Conservation (phyloP, 2,888 invertebrate genomes). For the Lycia hirtaria region DNA sequence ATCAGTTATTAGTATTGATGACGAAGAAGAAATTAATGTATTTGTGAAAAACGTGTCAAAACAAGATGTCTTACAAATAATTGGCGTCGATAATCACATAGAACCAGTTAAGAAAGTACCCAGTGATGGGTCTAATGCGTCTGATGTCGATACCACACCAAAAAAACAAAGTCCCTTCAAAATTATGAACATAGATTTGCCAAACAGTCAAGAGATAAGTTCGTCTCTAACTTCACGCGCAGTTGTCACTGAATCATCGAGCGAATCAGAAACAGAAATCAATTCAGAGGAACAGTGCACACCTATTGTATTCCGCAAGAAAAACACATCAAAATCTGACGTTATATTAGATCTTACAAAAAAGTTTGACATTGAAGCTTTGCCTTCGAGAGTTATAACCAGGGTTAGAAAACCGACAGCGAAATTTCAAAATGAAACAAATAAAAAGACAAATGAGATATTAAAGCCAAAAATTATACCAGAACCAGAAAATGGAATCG, state of each 20-base stretch:
- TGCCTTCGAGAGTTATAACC: constrained; percentile 68
- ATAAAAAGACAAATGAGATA: constrained; percentile 53
- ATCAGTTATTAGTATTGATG: constrained; percentile 39
- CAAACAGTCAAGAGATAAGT: constrained; percentile 74
- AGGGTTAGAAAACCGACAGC: constrained; percentile 68
- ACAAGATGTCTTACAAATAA: constrained; percentile 52
- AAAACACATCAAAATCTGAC: constrained; percentile 48
- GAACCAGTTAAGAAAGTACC: constrained; percentile 47
- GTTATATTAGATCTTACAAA: constrained; percentile 64
- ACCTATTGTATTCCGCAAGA: constrained; percentile 58
- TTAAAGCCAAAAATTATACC: constrained; percentile 57
- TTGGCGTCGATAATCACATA: constrained; percentile 46
- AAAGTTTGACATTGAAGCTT: constrained; percentile 57
- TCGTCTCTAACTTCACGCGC: constrained; percentile 47
- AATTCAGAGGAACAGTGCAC: constrained; percentile 57
- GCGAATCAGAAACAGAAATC: constrained; percentile 68
- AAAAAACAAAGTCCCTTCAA: constrained; percentile 59
- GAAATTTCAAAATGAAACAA: constrained; percentile 51
- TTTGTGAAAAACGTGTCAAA: constrained; percentile 51
- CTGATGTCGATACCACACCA: constrained; percentile 65
- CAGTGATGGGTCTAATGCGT: constrained; percentile 54
- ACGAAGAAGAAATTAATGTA: constrained; percentile 46
- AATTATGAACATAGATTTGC: constrained; percentile 66
- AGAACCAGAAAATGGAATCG: constrained; percentile 63
- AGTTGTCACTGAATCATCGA: constrained; percentile 57